Evolutionary conservation across 2,113 vertebrate species (phyloP), one percentile per base, ranked within the genome.

Genomic region (Columba janthina): DNA sequence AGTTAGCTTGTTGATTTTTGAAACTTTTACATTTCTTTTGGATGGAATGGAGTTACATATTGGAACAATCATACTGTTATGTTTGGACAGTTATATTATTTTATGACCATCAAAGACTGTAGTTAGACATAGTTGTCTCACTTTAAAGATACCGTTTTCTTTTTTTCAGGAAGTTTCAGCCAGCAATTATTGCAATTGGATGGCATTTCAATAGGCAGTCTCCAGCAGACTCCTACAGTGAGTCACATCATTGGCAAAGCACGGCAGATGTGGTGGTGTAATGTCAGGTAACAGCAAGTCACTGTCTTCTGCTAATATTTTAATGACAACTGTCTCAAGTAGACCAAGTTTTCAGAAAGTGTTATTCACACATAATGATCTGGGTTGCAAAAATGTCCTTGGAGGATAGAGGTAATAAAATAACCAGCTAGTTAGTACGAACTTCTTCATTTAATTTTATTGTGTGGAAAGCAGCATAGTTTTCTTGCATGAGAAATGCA

Each of bases 81-180:
- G 53, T 81, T 94, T 89, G 89, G 67, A 86, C 86, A 95, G 74
- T 82, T 96, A 56, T 6, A 17, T 64, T 46, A 80, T 80, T 84
- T 38, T 67, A 51, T 78, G 65, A 64, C 76, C 42, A 25, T 74
- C 48, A 58, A 5, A 77, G 64, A 48, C 79, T 86, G 64, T 86
- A 86, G 94, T 95, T 84, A 93, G 64, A 34, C 38, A 60, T 60
- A 88, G 69, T 20, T 88, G n/a, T 83, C 54, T 88, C 17, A 36
- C 38, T 87, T 51, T 66, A 89, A 65, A 92, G 40, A 73, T 85
- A 76, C 20, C 0, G 1, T 75, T 79, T 90, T 48, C 82, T 94
- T 96, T 92, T 64, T 93, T 96, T 88, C 67, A 56, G 67, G 76
- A 90, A 51, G 60, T 85, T 96, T 94, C 79, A 94, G 57, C 36